Conservation (phyloP, 2,113 vertebrate genomes). For the Pseudois nayaur region DNA sequence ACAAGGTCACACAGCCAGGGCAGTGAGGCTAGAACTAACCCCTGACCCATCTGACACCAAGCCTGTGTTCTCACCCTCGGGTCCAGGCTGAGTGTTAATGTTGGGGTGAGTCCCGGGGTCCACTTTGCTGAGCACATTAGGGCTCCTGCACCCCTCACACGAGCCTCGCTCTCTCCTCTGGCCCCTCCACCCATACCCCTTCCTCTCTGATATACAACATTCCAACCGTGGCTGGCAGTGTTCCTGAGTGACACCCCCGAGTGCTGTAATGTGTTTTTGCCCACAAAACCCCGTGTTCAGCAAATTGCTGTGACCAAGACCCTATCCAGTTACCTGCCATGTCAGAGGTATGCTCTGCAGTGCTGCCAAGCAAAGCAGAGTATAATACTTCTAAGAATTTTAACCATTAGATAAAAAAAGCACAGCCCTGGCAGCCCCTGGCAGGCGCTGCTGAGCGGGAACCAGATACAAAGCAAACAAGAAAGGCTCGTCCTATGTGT, state of each 20-base stretch:
- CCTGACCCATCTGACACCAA: neutral
- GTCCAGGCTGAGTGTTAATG: neutral
- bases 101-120: neutral
- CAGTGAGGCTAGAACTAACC: neutral
- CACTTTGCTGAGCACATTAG: neutral
- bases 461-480: constrained; percentile 75
- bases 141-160: neutral
- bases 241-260: constrained; percentile 53
- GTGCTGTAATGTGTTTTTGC: constrained; percentile 62
- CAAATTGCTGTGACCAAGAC: constrained; percentile 75
- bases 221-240: neutral
- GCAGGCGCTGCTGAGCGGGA: constrained; percentile 60
- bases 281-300: constrained; percentile 78
- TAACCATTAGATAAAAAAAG: constrained; percentile 75
- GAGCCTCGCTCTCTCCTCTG: neutral
- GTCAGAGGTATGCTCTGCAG: constrained; percentile 77
- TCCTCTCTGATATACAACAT: neutral
- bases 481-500: neutral
- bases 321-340: constrained; percentile 81
- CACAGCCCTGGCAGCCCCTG: constrained; percentile 59
- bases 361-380: constrained; percentile 82
- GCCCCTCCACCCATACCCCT: neutral
- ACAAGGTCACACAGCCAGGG: neutral
- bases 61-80: neutral
- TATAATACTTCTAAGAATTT: constrained; percentile 76